phyloP scores from a whole-genome alignment of 2,113 vertebrate species.

The Acrocephalus kingi region DNA sequence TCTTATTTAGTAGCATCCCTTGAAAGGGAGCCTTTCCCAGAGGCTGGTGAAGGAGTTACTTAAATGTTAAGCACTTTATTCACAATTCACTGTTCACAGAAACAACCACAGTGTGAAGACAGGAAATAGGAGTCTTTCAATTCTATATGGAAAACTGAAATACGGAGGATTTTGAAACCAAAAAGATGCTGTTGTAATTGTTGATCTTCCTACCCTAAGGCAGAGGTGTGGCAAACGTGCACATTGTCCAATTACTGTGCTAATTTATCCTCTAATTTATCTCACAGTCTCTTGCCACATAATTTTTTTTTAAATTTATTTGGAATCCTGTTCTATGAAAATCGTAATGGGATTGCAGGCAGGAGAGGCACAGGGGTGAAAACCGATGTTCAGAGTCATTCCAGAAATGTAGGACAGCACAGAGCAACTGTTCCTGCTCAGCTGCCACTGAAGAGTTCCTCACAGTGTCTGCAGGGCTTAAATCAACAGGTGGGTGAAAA shows the following conservation, averaged over 20 bases:
- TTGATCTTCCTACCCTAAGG: background rate
- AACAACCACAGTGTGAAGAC: background rate
- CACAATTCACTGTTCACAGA: background rate
- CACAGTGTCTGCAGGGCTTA: background rate
- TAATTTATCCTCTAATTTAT: background rate
- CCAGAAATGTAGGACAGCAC: background rate
- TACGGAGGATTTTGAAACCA: background rate
- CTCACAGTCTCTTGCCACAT: background rate
- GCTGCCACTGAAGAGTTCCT: background rate
- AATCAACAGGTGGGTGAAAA: background rate
- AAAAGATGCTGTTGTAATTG: background rate
- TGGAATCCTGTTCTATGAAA: background rate
- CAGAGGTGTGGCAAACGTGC: background rate
- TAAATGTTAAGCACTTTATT: conserved; percentile 44
- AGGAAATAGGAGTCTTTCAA: background rate
- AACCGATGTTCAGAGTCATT: background rate
- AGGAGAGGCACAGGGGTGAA: background rate
- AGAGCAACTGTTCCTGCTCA: background rate
- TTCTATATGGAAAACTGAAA: background rate
- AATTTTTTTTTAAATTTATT: background rate
- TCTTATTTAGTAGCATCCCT: background rate
- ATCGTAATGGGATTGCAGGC: background rate
- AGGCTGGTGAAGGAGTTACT: background rate
- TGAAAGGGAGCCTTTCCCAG: background rate
- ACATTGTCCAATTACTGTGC: background rate